Evolutionary conservation across 2,888 invertebrate genomes (phyloP), one percentile per base, ranked within the genome.

Genomic region (Epinotia ramella): DNA sequence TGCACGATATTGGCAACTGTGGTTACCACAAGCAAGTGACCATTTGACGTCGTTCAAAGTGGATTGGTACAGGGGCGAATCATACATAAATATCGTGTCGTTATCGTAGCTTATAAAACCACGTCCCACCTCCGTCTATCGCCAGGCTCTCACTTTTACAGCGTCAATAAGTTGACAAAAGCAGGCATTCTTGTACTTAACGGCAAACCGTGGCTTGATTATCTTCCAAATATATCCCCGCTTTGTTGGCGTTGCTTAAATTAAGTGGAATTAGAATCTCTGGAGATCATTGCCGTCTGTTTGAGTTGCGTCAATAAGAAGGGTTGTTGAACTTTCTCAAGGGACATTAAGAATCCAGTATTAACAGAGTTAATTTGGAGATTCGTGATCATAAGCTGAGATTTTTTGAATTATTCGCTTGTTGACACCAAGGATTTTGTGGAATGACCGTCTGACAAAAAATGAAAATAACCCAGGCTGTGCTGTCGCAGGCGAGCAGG

Each of bases 101-200:
- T 63, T 20, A 11, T 24, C 71, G 76, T 44, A 11, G 11, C 20
- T 20, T 67, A 16, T 67, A 68, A 73, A 68, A 18, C 53, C n/a
- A 28, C 20, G 20, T 18, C 28, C 59, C 71, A 57, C 60, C 71
- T 59, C 46, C 33, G 71, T 53, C 71, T 66, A 78, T 80, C 78
- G 68, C 78, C 77, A 78, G 80, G 73, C 78, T 77, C 79, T 78
- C 79, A 80, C 80, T 85, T 84, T 90, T 89, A 91, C 87, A 83
- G 84, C 89, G 81, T 84, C 86, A 87, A 87, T 90, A 86, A 88
- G 83, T 85, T 81, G 82, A 90, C 89, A 91, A 91, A 87, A 82
- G 84, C 79, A 73, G 66, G 77, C 60, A 73, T 71, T 81, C 82
- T 84, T 84, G 85, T 81, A 80, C 82, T 84, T 87, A 86, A 89